Base-by-base conservation (phyloP, 2,113 vertebrate species). In the Ursus arctos region DNA sequence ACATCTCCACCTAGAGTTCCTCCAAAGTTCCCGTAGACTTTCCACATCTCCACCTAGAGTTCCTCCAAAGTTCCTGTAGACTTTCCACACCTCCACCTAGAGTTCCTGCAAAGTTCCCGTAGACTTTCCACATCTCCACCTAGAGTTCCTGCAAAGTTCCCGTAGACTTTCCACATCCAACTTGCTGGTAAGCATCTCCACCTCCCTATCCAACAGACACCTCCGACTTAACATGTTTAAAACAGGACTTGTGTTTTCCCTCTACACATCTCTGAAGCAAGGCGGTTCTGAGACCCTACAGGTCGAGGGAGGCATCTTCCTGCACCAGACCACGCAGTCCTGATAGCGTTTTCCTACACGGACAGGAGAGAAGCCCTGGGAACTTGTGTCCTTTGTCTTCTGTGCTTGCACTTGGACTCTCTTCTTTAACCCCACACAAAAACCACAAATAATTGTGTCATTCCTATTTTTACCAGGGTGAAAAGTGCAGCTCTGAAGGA, bases 261-360 rank as follows among this genome's bases (percentile, higher is more conserved):
- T 65, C 6, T 55, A 4, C 4, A 2, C 31, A 26, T 24, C 19
- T 93, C 4, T 84, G 63, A 95, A 71, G 8, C 43, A 85, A 79
- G 43, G 61, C 5, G 28, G 6, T 80, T 82, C 15, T 2, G 14
- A 47, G 24, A 47, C 6, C n/a, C 24, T 24, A 3, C 3, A 53
- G 21, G n/a, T 24, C 24, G 24, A 72, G 31, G 24, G 26, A 85
- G 61, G 28, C 26, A 83, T n/a, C 4, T 63, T 84, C 24, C 36
- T 43, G 4, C 1, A 16, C 21, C 7, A 18, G 15, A 12, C 4
- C 7, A 16, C 11, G 4, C 12, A 53, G 31, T 40, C 3, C 16
- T 19, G 7, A 28, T 0, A 6, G 19, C 21, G 26, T 36, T 22
- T 36, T 15, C 26, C 36, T 53, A 49, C 36, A 33, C 7, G 1